A percentile compares a stretch with the other conserved stretches of the same genome.
Conservation (phyloP, 2,797 vertebrate species). For the Melanotaenia boesemani region DNA sequence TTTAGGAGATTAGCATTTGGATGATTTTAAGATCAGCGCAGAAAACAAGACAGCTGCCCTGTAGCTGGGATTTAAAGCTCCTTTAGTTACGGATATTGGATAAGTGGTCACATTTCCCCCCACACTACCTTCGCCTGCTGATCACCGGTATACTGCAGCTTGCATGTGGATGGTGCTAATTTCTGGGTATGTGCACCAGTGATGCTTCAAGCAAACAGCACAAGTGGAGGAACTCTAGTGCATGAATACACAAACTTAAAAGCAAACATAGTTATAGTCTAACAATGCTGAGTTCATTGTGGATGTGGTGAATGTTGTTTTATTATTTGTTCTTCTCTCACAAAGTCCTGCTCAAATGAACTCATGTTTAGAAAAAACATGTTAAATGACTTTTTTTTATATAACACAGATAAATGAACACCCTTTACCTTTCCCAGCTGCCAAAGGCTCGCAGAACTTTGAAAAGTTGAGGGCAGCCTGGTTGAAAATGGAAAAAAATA, state of each 20-base stretch:
- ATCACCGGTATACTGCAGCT: not conserved
- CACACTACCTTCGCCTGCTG: not conserved
- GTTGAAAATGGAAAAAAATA: constrained; percentile 27
- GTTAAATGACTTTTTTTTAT: not conserved
- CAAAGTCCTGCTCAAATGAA: not conserved
- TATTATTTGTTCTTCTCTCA: no score
- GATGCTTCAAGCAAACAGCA: not conserved
- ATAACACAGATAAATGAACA: not conserved
- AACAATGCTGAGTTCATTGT: no score
- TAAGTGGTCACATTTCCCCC: no score
- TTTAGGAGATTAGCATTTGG: not conserved
- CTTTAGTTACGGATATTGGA: not conserved
- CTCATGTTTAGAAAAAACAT: not conserved
- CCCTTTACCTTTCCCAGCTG: constrained; percentile 90
- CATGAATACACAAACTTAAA: not conserved
- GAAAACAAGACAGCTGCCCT: not conserved
- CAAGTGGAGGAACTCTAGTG: no score
- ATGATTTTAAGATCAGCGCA: not conserved
- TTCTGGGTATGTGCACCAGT: not conserved
- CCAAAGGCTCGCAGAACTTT: constrained; percentile 94
- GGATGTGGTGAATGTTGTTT: no score
- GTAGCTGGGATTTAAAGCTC: not conserved
- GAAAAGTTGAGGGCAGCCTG: constrained; percentile 95
- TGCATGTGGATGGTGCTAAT: not conserved
- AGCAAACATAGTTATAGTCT: no score